Evolutionary conservation across 2,888 invertebrate species (phyloP).

Genomic region (Crocallis elinguaria): DNA sequence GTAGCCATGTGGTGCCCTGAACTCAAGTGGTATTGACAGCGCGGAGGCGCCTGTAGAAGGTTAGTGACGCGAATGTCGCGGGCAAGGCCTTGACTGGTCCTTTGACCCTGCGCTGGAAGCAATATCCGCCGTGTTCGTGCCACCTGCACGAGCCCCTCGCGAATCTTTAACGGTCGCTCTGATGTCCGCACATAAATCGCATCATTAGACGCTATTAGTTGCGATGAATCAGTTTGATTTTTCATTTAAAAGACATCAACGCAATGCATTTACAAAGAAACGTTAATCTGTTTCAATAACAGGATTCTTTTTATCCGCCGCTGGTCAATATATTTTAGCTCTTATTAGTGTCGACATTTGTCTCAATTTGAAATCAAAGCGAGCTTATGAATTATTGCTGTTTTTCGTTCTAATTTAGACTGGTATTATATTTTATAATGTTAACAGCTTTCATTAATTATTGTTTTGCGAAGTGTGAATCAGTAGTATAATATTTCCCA

Average conservation of each 20-base stretch:
- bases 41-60: constrained; percentile 62
- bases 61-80: constrained; percentile 70
- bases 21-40: constrained; percentile 27
- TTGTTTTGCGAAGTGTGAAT: background rate
- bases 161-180: constrained; percentile 24
- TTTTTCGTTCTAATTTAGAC: background rate
- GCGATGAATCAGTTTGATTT: background rate
- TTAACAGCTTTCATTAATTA: background rate
- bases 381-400: background rate
- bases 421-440: background rate
- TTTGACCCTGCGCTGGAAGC: constrained; percentile 71
- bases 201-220: constrained; percentile 1
- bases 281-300: background rate
- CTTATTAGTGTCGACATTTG: background rate
- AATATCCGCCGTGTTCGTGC: constrained; percentile 57
- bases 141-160: constrained; percentile 71
- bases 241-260: constrained; percentile 13
- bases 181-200: constrained; percentile 13
- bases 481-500: background rate
- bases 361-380: background rate
- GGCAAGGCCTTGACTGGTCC: constrained; percentile 73
- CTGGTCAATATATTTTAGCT: background rate
- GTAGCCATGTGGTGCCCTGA: background rate
- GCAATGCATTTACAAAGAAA: background rate
- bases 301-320: background rate